Conservation (phyloP, 2,888 invertebrate genomes). For the Noctua janthina region DNA sequence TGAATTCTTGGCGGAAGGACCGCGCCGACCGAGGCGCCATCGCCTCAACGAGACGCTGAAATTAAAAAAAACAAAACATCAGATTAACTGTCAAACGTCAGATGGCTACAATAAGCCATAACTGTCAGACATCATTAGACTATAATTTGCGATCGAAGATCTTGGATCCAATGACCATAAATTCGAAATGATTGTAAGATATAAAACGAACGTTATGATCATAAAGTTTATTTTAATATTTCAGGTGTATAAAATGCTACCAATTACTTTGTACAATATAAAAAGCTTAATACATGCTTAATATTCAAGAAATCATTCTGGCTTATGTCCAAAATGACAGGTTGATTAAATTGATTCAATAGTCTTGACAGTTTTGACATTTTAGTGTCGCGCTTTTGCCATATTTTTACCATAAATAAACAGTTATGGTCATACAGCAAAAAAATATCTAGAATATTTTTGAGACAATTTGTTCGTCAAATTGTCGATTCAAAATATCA, state of each 20-base stretch:
- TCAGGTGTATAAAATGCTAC: conserved; percentile 12
- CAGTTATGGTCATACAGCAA: background rate
- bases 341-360: conserved; percentile 44
- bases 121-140: conserved; percentile 14
- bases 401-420: conserved; percentile 3
- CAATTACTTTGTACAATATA: background rate
- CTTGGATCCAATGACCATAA: no score
- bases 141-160: background rate
- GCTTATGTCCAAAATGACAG: conserved; percentile 24
- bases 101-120: background rate
- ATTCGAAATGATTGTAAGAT: conserved; percentile 10
- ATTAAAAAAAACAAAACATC: conserved; percentile 67
- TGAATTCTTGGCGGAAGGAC: conserved; percentile 96
- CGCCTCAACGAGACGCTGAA: conserved; percentile 92
- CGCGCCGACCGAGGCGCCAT: conserved; percentile 93
- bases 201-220: background rate
- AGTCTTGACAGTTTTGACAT: conserved; percentile 5
- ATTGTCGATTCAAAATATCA: conserved; percentile 20
- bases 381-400: background rate
- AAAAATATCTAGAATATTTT: conserved; percentile 17
- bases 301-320: conserved; percentile 37
- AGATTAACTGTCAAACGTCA: conserved; percentile 22
- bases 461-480: conserved; percentile 1
- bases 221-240: conserved; percentile 15
- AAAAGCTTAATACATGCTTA: conserved; percentile 5